Evolutionary conservation across 2,797 vertebrate genomes (phyloP).

Genomic region (Cheirogaleus major): DNA sequence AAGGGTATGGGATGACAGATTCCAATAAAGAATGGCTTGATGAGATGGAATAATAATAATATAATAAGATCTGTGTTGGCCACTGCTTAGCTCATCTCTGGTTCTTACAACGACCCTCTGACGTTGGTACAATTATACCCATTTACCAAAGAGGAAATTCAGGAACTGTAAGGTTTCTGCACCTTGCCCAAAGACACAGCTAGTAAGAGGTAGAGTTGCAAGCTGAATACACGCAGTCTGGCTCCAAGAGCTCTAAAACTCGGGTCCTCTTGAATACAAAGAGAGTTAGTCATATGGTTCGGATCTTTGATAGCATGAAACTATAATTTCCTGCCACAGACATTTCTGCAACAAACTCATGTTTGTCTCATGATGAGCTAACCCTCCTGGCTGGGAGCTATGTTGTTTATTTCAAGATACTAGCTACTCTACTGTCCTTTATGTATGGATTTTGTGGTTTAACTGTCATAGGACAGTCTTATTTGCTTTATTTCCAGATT

Average conservation of each 20-base stretch:
- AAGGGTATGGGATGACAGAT: neutral
- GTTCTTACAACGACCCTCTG: neutral
- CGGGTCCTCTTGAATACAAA: neutral
- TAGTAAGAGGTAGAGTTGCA: neutral
- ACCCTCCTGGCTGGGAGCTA: neutral
- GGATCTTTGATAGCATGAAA: neutral
- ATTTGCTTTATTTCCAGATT: conserved; percentile 35
- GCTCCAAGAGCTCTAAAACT: neutral
- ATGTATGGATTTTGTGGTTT: neutral
- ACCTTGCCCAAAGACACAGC: neutral
- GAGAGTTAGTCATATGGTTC: neutral
- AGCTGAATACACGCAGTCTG: neutral
- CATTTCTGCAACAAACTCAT: neutral
- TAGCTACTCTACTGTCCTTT: neutral
- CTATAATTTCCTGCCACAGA: neutral
- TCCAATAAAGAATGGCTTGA: neutral
- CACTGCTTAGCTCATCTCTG: neutral
- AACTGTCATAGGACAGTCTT: neutral
- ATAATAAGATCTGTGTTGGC: neutral
- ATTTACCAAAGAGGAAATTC: neutral
- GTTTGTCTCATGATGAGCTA: neutral
- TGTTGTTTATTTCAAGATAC: neutral
- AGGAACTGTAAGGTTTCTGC: neutral
- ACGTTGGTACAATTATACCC: neutral
- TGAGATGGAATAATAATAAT: neutral